Evolutionary conservation across 2,113 vertebrate genomes (phyloP).

Genomic region (Physeter macrocephalus): DNA sequence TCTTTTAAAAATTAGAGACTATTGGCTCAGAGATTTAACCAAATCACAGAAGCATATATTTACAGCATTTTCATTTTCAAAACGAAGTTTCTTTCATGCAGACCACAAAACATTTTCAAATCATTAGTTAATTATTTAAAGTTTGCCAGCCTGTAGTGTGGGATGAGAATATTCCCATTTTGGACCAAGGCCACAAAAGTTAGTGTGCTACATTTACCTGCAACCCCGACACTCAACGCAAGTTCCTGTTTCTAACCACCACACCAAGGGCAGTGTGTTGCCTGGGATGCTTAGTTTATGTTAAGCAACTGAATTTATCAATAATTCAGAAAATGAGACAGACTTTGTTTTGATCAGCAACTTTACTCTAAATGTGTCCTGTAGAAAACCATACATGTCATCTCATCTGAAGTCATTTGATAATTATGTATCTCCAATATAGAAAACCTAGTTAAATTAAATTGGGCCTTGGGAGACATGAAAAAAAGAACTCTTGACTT

Average conservation of each 20-base stretch:
- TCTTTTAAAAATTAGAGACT: too few species aligned
- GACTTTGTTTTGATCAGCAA: background rate
- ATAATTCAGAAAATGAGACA: slow-evolving; percentile 40
- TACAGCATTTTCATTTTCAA: background rate
- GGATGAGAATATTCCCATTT: background rate
- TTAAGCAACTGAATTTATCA: slow-evolving; percentile 25
- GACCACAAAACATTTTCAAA: background rate
- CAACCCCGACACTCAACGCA: background rate
- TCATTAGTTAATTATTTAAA: background rate
- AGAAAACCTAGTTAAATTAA: background rate
- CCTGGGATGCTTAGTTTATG: background rate
- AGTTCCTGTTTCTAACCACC: background rate
- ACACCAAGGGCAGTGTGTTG: background rate
- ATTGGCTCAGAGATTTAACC: too few species aligned
- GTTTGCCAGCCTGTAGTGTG: background rate
- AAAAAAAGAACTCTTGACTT: background rate
- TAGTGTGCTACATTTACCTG: background rate
- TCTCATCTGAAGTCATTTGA: background rate
- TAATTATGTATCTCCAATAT: background rate
- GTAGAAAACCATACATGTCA: background rate
- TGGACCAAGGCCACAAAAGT: background rate
- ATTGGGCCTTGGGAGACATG: background rate
- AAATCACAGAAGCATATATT: too few species aligned
- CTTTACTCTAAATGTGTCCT: background rate
- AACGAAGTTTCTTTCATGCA: background rate